A percentile compares a stretch with the other conserved stretches of the same genome.
Conservation (phyloP, 2,888 invertebrate species). For the Tipula helvola region DNA sequence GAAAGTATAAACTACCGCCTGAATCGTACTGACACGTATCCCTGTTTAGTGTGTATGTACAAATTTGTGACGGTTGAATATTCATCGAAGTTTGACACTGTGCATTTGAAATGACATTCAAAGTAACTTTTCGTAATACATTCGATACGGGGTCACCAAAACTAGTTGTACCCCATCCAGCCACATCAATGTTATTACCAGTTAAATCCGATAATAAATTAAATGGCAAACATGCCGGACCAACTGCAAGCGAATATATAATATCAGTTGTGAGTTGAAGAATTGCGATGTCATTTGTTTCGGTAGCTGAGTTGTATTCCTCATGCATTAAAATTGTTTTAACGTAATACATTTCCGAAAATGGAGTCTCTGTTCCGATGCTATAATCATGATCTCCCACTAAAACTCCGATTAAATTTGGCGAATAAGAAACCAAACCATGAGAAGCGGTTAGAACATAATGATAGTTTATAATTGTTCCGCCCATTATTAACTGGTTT, state of each 20-base stretch:
- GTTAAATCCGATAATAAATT: slow-evolving; percentile 15
- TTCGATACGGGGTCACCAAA: slow-evolving; percentile 40
- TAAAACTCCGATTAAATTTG: slow-evolving; percentile 27
- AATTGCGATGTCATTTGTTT: slow-evolving; percentile 42
- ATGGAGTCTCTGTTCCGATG: slow-evolving; percentile 20
- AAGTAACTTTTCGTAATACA: slow-evolving; percentile 37
- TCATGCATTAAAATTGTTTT: slow-evolving; percentile 35
- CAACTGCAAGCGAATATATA: slow-evolving; percentile 39
- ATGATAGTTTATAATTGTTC: slow-evolving; percentile 32
- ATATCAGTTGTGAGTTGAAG: slow-evolving; percentile 34
- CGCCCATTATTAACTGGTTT: slow-evolving; percentile 35
- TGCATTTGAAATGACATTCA: slow-evolving; percentile 36
- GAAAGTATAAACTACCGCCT: slow-evolving; percentile 38
- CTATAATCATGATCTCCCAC: slow-evolving; percentile 41
- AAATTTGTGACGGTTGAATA: slow-evolving; percentile 31
- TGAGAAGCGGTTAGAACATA: slow-evolving; percentile 43
- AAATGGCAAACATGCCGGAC: slow-evolving; percentile 46
- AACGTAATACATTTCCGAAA: slow-evolving; percentile 33
- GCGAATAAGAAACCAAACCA: slow-evolving; percentile 26
- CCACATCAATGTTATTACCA: slow-evolving; percentile 19
- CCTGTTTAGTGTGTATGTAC: slow-evolving; percentile 36
- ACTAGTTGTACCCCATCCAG: slow-evolving; percentile 45
- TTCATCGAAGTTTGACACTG: slow-evolving; percentile 32
- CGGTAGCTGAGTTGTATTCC: slow-evolving; percentile 22
- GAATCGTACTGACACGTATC: slow-evolving; percentile 42